A percentile compares a stretch with the other conserved stretches of the same genome.
phyloP scores from a whole-genome alignment of 2,113 vertebrate species.

The Myanophis thanlyinensis region DNA sequence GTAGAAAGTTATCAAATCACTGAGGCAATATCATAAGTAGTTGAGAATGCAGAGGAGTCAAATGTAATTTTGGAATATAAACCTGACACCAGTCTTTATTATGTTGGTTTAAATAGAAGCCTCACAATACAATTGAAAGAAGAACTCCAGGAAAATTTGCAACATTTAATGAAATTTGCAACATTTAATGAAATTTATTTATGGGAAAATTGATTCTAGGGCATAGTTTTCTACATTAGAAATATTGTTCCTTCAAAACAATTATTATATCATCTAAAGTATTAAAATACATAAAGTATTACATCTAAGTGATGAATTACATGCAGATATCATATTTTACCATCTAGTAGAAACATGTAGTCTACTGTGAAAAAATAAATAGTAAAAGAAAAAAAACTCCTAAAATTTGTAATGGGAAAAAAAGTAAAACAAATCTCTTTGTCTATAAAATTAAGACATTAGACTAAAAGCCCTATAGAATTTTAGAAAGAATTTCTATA shows the following conservation, averaged over 20 bases:
- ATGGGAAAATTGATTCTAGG: not conserved
- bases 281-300: not conserved
- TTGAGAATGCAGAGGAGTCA: too few relatives aligned
- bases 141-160: too few relatives aligned
- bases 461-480: conserved; percentile 1
- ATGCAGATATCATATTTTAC: not conserved
- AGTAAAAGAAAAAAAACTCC: not conserved
- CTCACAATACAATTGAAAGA: too few relatives aligned
- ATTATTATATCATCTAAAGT: not conserved
- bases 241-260: not conserved
- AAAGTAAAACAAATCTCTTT: conserved; percentile 13
- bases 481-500: too few relatives aligned
- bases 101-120: too few relatives aligned
- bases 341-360: conserved; percentile 13
- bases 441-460: not conserved
- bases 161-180: conserved; percentile 19
- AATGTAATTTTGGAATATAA: too few relatives aligned
- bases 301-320: conserved; percentile 4
- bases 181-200: conserved; percentile 7
- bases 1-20: too few relatives aligned
- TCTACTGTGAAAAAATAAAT: conserved; percentile 34
- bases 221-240: conserved; percentile 8
- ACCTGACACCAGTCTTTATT: too few relatives aligned
- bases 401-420: conserved; percentile 13
- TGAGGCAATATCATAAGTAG: too few relatives aligned